phyloP scores from a whole-genome alignment of 2,113 vertebrate genomes.

The Catharus minimus region DNA sequence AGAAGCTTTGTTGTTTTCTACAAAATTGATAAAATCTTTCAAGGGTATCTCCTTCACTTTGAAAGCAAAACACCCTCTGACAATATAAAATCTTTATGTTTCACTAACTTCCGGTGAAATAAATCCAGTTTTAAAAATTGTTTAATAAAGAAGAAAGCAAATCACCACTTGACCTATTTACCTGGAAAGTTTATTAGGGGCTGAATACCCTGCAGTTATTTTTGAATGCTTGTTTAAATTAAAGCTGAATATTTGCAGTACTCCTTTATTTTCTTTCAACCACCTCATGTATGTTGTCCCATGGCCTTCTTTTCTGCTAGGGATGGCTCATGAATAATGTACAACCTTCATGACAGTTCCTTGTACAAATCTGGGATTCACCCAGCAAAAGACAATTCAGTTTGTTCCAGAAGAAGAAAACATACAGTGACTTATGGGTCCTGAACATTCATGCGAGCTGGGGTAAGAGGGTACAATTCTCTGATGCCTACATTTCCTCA shows the following conservation, averaged over 20 bases:
- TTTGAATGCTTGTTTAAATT: background rate
- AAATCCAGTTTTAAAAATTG: background rate
- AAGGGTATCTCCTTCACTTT: background rate
- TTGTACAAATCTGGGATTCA: background rate
- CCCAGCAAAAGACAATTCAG: background rate
- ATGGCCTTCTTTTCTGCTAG: background rate
- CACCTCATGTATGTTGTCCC: background rate
- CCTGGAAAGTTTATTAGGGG: background rate
- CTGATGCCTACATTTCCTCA: fast-evolving
- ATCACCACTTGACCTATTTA: background rate
- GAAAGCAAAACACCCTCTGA: background rate
- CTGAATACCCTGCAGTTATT: background rate
- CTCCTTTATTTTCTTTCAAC: background rate
- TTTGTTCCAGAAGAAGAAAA: background rate
- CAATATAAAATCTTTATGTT: background rate
- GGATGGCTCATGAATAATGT: background rate
- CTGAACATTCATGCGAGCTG: background rate
- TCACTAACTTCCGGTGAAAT: background rate
- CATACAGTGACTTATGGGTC: background rate
- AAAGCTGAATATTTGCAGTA: background rate
- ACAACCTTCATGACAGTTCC: background rate
- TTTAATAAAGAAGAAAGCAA: background rate
- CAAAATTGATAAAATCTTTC: background rate
- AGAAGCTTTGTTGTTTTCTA: background rate
- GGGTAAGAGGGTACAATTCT: background rate